Conservation (phyloP, 2,113 vertebrate genomes). For the Engraulis encrasicolus region DNA sequence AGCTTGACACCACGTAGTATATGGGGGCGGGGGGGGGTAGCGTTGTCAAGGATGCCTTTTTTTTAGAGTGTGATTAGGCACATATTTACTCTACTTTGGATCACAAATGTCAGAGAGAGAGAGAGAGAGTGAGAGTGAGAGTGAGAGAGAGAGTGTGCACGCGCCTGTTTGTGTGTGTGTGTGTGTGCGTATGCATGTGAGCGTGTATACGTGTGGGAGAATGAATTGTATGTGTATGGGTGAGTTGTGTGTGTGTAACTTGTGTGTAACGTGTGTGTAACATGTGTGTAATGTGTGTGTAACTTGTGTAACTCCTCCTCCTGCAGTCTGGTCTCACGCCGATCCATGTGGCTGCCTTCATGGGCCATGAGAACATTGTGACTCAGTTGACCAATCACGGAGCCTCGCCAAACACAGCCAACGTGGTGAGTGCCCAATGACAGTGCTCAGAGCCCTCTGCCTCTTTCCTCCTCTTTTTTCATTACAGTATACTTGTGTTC, state of each 20-base stretch:
- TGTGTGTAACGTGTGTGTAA: conserved; percentile 14
- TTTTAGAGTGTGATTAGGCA: not conserved
- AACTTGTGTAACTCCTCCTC: conserved; percentile 26
- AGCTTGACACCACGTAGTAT: not conserved
- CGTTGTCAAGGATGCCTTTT: not conserved
- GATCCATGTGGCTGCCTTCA: conserved; percentile 98
- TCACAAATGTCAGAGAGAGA: too few species aligned
- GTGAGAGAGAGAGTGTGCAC: too few species aligned
- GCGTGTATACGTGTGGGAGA: too few species aligned
- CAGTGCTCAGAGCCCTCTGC: not conserved
- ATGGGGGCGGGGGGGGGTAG: not conserved
- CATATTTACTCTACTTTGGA: not conserved
- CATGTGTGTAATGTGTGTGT: conserved; percentile 16
- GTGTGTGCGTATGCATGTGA: too few species aligned
- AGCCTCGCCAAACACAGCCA: conserved; percentile 93
- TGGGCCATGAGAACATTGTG: conserved; percentile 98
- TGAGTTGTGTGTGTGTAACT: conserved; percentile 29
- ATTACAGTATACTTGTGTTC: not conserved
- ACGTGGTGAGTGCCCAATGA: conserved; percentile 84
- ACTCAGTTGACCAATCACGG: conserved; percentile 93
- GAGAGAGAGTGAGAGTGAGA: too few species aligned
- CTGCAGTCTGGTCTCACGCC: conserved; percentile 94
- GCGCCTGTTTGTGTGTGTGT: too few species aligned
- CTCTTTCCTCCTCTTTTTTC: not conserved
- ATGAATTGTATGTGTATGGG: conserved; percentile 6